Base-by-base conservation (phyloP, 2,888 invertebrate genomes). In the Mantis religiosa region DNA sequence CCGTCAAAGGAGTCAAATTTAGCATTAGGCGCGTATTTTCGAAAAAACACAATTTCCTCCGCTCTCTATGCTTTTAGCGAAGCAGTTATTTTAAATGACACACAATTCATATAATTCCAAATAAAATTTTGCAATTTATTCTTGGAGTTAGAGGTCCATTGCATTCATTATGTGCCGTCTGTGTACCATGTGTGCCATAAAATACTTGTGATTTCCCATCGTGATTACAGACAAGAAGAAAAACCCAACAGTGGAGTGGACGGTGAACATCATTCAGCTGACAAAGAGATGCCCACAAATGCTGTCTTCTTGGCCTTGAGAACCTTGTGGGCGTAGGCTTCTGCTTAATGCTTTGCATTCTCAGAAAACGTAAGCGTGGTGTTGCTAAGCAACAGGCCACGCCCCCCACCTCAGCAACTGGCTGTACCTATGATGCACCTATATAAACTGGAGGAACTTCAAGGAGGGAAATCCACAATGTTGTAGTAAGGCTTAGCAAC, bases 331-430 rank as follows among this genome's bases (percentile, higher is more conserved):
- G 30, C 25, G 84, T 34, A 84, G 34, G 30, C 14, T 85, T 41
- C 34, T 84, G 84, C 84, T n/a, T 25, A 30, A 4, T 15, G 27
- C 83, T 7, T 28, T n/a, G 83, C 47, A 47, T 85, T 85, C 85
- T 47, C 41, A 85, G 85, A 85, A n/a, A 85, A n/a, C 41, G 54
- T 54, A 28, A 47, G 27, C 27, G 14, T 85, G 85, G 14, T n/a
- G 85, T 85, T 85, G 85, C 85, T 85, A 85, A 28, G 85, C 85
- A 85, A 85, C 85, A 85, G 27, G 27, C 47, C 85, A 85, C 85
- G 41, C 85, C 85, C 41, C 27, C 47, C 47, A 27, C 47, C n/a
- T 85, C 28, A 41, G 25, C 27, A 25, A 25, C 4, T 84, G 47
- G 41, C 84, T 84, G 41, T 30, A 41, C 25, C 54, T 85, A 41